A percentile compares a stretch with the other conserved stretches of the same genome.
phyloP scores from a whole-genome alignment of 1,140 invertebrate genomes.

The Trachelipus rathkii region DNA sequence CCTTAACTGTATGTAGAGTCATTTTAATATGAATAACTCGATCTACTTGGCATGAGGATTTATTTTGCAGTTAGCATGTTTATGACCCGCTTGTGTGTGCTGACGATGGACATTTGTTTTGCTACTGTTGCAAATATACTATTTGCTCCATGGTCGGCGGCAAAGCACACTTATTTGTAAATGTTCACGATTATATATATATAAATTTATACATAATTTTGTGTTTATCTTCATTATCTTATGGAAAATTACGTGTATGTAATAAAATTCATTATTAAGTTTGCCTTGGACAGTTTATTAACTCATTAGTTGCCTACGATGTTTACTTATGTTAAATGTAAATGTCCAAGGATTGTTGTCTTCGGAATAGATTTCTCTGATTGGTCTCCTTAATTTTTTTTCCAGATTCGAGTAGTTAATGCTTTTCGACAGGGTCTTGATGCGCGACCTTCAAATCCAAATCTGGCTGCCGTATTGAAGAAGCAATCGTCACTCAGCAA shows the following conservation, averaged over 20 bases:
- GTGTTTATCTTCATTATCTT: too few relatives aligned
- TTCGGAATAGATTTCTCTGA: constrained; percentile 30
- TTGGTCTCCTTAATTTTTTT: constrained; percentile 52
- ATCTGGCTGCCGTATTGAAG: constrained; percentile 80
- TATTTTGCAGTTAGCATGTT: too few relatives aligned
- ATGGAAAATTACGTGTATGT: too few relatives aligned
- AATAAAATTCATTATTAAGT: too few relatives aligned
- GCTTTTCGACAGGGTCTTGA: constrained; percentile 98
- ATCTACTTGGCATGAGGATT: too few relatives aligned
- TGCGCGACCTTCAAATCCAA: constrained; percentile 83
- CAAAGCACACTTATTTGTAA: constrained; percentile 38
- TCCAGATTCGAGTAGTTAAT: constrained; percentile 96
- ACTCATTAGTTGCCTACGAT: constrained; percentile 29
- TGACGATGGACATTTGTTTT: too few relatives aligned
- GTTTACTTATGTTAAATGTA: constrained; percentile 42
- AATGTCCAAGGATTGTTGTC: constrained; percentile 16
- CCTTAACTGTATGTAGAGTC: too few relatives aligned
- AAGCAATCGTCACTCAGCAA: constrained; percentile 81
- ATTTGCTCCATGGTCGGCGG: too few relatives aligned
- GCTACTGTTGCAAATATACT: too few relatives aligned
- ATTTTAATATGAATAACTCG: too few relatives aligned
- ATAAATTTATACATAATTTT: too few relatives aligned
- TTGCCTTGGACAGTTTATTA: neutral
- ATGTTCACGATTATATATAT: neutral
- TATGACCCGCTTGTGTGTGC: too few relatives aligned